Conservation (phyloP, 2,113 vertebrate species). For the Gymnorhina tibicen region DNA sequence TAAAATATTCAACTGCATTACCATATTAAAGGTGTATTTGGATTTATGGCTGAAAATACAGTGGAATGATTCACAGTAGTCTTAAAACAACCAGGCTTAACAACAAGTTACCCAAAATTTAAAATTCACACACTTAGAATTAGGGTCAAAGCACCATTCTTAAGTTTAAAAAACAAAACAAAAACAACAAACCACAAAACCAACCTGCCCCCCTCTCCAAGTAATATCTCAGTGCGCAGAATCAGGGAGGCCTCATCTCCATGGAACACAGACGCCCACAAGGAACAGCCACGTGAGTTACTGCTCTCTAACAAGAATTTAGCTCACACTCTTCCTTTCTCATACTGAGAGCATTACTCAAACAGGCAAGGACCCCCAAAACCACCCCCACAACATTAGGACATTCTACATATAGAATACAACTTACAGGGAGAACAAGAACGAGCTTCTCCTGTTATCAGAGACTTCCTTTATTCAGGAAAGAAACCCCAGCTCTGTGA, state of each 20-base stretch:
- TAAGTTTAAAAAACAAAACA: background rate
- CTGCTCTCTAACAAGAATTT: background rate
- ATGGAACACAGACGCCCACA: rapidly evolving
- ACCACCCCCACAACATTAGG: background rate
- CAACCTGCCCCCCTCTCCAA: background rate
- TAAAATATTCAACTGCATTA: background rate
- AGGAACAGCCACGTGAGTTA: rapidly evolving
- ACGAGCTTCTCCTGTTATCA: background rate
- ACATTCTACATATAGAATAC: background rate
- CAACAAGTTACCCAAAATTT: background rate
- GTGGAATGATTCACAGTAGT: background rate
- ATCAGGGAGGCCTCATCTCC: background rate
- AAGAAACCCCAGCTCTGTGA: background rate
- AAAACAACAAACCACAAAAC: background rate
- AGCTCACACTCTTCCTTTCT: background rate
- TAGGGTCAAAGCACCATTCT: background rate
- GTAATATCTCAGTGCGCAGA: background rate
- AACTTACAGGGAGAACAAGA: background rate
- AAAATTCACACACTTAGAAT: background rate
- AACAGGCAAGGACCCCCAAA: background rate
- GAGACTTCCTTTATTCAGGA: background rate
- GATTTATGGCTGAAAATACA: background rate
- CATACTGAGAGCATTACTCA: background rate
- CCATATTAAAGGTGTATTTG: background rate
- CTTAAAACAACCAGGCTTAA: background rate